A percentile compares a stretch with the other conserved stretches of the same genome.
Conservation (phyloP, 2,888 invertebrate species). For the Pecten maximus region DNA sequence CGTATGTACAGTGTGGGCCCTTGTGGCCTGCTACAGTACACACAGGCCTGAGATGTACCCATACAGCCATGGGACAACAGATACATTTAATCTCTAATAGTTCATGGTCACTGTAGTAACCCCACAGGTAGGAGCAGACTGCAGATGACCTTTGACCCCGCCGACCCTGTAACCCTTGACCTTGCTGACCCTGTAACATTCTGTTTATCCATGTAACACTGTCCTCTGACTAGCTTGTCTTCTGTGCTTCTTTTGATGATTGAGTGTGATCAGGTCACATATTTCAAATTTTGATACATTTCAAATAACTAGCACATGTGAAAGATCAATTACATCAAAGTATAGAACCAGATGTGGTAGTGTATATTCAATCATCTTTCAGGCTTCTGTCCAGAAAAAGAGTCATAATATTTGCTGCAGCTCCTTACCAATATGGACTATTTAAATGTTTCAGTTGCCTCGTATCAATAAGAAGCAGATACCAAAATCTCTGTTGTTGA, state of each 20-base stretch:
- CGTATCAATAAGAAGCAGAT: slow-evolving; percentile 16
- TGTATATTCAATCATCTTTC: neutral
- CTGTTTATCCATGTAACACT: neutral
- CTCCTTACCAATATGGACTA: neutral
- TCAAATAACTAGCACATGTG: neutral
- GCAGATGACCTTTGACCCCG: slow-evolving; percentile 27
- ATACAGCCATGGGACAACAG: slow-evolving; percentile 20
- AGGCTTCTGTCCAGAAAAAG: slow-evolving; percentile 10
- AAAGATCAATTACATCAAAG: neutral
- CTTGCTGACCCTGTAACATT: slow-evolving; percentile 31
- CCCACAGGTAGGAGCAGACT: slow-evolving; percentile 28
- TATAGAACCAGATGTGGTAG: neutral
- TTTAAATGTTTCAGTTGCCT: slow-evolving; percentile 15
- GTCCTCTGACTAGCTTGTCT: neutral
- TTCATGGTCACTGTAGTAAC: slow-evolving; percentile 30
- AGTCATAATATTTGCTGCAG: neutral
- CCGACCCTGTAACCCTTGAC: slow-evolving; percentile 21
- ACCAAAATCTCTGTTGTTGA: neutral
- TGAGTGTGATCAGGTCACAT: slow-evolving; percentile 13
- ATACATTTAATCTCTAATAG: slow-evolving; percentile 18
- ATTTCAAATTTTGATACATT: neutral
- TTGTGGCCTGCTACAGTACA: slow-evolving; percentile 19
- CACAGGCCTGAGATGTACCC: slow-evolving; percentile 30
- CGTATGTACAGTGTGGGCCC: slow-evolving; percentile 15
- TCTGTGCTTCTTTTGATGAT: neutral